Evolutionary conservation across 2,113 vertebrate genomes (phyloP), one percentile per base, ranked within the genome.

Genomic region (Oreotrochilus melanogaster): DNA sequence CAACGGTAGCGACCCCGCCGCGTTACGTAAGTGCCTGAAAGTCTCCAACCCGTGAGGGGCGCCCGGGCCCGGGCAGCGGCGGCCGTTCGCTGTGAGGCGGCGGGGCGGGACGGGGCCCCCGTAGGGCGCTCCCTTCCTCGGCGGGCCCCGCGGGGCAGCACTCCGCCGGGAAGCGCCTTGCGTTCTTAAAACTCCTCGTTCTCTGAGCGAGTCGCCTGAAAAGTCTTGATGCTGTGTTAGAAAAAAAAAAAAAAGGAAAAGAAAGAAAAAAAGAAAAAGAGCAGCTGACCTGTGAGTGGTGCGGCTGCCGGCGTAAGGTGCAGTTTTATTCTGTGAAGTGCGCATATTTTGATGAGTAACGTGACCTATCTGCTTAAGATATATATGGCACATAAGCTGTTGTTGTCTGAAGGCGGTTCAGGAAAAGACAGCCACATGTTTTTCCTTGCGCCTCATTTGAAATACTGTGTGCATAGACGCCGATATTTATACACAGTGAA

Each of bases 1-100:
- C 48, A 22, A 2, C 76, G 18, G 6, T 48, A 8, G 18, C 53
- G 48, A 62, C 7, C 33, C 67, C 69, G 50, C 39, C 18, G 45
- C 6, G 51, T 90, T 95, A 82, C 74, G 30, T 92, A 93, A 96
- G 93, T 60, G 88, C 60, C 23, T 12, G 86, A 67, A 71, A 42
- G 58, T 88, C 66, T 28, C 11, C 12, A 3, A 14, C 71, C 43
- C 80, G 78, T 86, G 80, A 78, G 58, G 27, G 33, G 58, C 27
- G 24, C 18, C 56, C 61, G 7, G 91, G 78, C 90, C 35, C 42
- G 54, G 39, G 70, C n/a, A 61, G 81, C 19, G 56, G 74, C 74
- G 23, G 72, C 53, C 25, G 57, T 48, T 62, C 8, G 53, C 28
- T 28, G 53, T 30, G 82, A 15, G 72, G 73, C 31, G 57, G 6